Evolutionary conservation across 2,888 invertebrate species (phyloP), one percentile per base, ranked within the genome.

Genomic region (Oxycera nigricornis): DNA sequence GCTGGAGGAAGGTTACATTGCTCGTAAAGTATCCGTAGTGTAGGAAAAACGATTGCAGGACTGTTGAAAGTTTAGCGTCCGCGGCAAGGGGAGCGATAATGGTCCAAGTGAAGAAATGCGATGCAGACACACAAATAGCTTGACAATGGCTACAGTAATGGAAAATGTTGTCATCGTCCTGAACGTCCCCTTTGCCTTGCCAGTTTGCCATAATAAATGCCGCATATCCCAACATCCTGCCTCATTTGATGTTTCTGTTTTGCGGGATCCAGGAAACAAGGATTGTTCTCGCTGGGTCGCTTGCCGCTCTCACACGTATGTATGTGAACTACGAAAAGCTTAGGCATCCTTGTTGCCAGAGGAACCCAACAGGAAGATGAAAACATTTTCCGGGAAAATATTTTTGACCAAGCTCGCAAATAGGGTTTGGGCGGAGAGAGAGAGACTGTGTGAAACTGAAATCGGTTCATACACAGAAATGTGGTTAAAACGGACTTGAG

Each of bases 361-460:
- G 55, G 55, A 55, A 30, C 70, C 55, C 17, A 70, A 55, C 70
- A 70, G 70, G 70, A 70, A 70, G 70, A 70, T 52, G 52, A 52
- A 52, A 70, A 70, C 52, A 52, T 52, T 70, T 70, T 52, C 70
- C 52, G 55, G 20, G 28, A n/a, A 31, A 41, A 55, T 35, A 70
- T 52, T 70, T 70, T 35, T n/a, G 0, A 2, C 55, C 22, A 55
- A 22, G 6, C 24, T 22, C 11, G 11, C 6, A n/a, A 46, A 46
- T 46, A 46, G 46, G 11, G 55, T 55, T n/a, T n/a, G n/a, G n/a
- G n/a, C n/a, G n/a, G n/a, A n/a, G n/a, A n/a, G 55, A 55, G 24
- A 55, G 20, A 24, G 20, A 2, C 55, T 55, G 20, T 22, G 39
- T 31, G 61, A 31, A 61, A 61, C 30, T 20, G 61, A 31, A 17